Conservation (phyloP, 2,888 invertebrate genomes). For the Arctia plantaginis region DNA sequence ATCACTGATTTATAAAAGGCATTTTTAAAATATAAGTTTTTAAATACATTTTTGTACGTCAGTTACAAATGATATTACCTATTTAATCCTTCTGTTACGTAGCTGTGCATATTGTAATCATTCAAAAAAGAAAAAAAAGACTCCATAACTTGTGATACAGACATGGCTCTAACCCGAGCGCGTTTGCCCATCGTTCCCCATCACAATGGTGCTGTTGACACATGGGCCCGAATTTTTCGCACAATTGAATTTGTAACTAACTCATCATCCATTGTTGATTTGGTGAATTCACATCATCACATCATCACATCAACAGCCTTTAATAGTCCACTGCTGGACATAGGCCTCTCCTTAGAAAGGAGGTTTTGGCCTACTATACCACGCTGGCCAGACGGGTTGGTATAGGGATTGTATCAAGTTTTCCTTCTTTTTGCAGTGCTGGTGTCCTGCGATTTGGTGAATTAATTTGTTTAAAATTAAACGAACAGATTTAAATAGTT, state of each 20-base stretch:
- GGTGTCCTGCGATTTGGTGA: slow-evolving; percentile 61
- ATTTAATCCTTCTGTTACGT: background rate
- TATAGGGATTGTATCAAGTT: no score
- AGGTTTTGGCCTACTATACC: no score
- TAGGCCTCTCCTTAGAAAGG: no score
- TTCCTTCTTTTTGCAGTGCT: no score
- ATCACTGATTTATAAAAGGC: background rate
- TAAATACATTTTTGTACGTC: background rate
- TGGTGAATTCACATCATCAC: no score
- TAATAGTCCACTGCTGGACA: no score
- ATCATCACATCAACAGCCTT: no score
- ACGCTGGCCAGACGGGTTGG: no score
- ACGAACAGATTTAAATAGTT: slow-evolving; percentile 31
- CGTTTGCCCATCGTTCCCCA: slow-evolving; percentile 28
- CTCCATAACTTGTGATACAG: slow-evolving; percentile 23
- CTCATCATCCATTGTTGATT: slow-evolving; percentile 66
- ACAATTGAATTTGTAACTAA: slow-evolving; percentile 83
- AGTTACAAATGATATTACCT: background rate
- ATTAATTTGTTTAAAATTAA: slow-evolving; percentile 66
- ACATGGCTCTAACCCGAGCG: slow-evolving; percentile 29
- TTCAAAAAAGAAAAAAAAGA: background rate
- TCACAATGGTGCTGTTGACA: slow-evolving; percentile 58
- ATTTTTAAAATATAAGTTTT: background rate
- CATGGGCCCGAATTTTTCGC: slow-evolving; percentile 67
- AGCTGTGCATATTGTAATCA: background rate